phyloP scores from a whole-genome alignment of 2,113 vertebrate genomes.

The Thryonomys swinderianus region DNA sequence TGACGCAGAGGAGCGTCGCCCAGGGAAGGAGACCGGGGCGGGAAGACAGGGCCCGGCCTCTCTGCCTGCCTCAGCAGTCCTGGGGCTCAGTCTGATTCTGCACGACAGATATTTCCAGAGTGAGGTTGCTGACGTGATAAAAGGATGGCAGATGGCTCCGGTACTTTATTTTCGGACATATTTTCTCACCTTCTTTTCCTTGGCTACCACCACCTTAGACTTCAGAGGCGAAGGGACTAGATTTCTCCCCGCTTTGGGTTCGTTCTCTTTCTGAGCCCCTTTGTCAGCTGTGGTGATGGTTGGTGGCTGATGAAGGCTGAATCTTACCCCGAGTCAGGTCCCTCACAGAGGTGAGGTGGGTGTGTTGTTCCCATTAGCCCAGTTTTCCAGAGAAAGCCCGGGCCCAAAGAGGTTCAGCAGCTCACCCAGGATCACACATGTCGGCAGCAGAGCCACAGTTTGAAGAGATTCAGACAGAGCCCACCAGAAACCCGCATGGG shows the following conservation, averaged over 20 bases:
- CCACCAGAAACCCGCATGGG: fast-evolving
- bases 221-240: constrained; percentile 42
- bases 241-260: neutral
- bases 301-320: neutral
- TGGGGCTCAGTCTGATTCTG: constrained; percentile 64
- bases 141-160: constrained; percentile 71
- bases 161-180: constrained; percentile 68
- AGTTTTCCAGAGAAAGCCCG: neutral
- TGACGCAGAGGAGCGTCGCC: neutral
- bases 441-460: neutral
- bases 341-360: neutral
- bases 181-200: constrained; percentile 37
- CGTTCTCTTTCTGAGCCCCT: neutral
- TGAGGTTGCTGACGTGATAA: constrained; percentile 69
- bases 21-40: constrained; percentile 13
- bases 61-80: constrained; percentile 64
- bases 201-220: neutral
- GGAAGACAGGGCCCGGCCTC: neutral
- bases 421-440: neutral
- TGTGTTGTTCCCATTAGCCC: neutral
- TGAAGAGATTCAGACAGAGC: neutral
- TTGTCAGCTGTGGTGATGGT: neutral
- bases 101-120: constrained; percentile 65
- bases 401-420: neutral
- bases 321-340: neutral